Percentiles rank a stretch among this genome's conserved stretches.
phyloP scores from a whole-genome alignment of 2,888 invertebrate species.

The Athripsodes cinereus region DNA sequence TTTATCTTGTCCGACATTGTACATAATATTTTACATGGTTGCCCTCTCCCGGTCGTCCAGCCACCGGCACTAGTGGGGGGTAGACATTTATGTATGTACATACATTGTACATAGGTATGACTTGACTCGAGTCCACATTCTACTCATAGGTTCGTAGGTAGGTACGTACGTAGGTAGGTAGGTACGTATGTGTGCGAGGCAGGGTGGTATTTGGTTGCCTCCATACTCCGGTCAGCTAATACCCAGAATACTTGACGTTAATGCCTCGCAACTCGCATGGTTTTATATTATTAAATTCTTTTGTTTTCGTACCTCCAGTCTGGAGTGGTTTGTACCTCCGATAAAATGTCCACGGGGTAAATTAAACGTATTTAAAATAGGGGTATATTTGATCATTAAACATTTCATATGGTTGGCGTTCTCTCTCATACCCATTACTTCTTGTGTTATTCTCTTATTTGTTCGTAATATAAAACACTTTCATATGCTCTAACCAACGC shows the following conservation, averaged over 20 bases:
- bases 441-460: neutral
- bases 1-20: no score
- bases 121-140: no score
- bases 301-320: constrained; percentile 24
- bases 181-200: neutral
- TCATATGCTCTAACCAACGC: no score
- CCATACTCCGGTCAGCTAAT: constrained; percentile 13
- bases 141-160: no score
- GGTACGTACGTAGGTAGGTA: no score
- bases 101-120: no score
- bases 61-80: no score
- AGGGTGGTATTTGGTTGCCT: neutral
- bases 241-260: constrained; percentile 25
- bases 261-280: constrained; percentile 22
- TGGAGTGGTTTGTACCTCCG: constrained; percentile 18
- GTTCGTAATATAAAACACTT: neutral
- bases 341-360: constrained; percentile 19
- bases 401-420: constrained; percentile 17
- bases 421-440: constrained; percentile 10
- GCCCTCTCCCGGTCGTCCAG: no score
- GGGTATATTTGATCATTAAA: constrained; percentile 27
- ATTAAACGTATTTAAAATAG: constrained; percentile 23
- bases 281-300: constrained; percentile 29
- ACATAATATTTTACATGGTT: no score
- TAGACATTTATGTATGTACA: no score